Evolutionary conservation across 2,888 invertebrate genomes (phyloP).

Genomic region (Pachydiplax longipennis): DNA sequence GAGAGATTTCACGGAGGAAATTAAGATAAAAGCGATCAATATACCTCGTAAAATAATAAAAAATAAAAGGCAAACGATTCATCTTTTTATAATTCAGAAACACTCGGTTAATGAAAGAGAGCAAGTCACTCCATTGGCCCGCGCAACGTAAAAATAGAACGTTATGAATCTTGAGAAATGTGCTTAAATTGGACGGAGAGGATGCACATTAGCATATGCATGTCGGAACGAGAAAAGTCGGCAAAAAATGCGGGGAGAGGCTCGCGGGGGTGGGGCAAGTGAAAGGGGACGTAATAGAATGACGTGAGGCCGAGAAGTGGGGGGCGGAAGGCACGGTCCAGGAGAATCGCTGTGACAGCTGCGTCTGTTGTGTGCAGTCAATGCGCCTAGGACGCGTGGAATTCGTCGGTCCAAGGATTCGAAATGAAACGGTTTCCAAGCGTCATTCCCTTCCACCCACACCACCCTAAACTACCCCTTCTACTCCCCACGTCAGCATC

Average conservation of each 20-base stretch:
- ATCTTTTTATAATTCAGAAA: too few relatives aligned
- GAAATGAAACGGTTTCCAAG: conserved; percentile 24
- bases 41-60: too few relatives aligned
- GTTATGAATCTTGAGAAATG: not conserved
- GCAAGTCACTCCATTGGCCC: too few relatives aligned
- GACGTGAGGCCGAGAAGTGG: not conserved
- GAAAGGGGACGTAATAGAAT: not conserved
- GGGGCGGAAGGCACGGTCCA: not conserved
- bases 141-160: too few relatives aligned
- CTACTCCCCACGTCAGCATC: not conserved
- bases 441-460: not conserved
- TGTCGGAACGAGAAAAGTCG: not conserved
- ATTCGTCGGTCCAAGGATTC: conserved; percentile 19
- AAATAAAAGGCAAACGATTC: too few relatives aligned
- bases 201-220: not conserved
- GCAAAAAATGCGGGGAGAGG: not conserved
- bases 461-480: not conserved
- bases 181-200: not conserved
- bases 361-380: conserved; percentile 15
- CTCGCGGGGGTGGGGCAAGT: not conserved
- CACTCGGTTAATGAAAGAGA: too few relatives aligned
- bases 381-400: conserved; percentile 35
- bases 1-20: too few relatives aligned
- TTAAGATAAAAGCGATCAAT: too few relatives aligned
- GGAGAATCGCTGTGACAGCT: conserved; percentile 12